phyloP scores from a whole-genome alignment of 2,797 vertebrate genomes.

The Fundulus diaphanus region DNA sequence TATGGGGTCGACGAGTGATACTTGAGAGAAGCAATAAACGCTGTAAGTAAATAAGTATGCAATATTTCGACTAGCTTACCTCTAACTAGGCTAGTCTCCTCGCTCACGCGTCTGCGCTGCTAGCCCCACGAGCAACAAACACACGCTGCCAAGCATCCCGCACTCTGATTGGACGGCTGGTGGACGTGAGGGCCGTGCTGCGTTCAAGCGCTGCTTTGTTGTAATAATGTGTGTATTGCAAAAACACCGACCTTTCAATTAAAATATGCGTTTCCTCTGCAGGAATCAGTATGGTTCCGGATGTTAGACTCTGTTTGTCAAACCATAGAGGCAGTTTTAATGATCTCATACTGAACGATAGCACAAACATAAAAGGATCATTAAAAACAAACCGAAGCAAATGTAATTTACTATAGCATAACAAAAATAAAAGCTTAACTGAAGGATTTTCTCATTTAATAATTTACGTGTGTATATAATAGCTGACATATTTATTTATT shows the following conservation, averaged over 20 bases:
- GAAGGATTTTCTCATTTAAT: too few relatives aligned
- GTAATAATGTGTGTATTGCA: background rate
- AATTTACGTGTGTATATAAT: too few relatives aligned
- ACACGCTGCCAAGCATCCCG: slow-evolving; percentile 39
- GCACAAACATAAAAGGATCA: background rate
- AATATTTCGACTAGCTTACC: slow-evolving; percentile 49
- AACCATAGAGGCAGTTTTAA: too few relatives aligned
- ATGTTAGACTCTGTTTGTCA: too few relatives aligned
- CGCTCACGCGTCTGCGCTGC: slow-evolving; percentile 62
- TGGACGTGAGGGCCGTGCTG: slow-evolving; percentile 23
- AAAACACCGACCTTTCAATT: background rate
- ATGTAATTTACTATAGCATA: too few relatives aligned
- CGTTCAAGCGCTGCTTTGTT: slow-evolving; percentile 31
- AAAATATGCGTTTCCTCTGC: background rate
- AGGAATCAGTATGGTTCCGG: background rate
- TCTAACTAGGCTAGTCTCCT: slow-evolving; percentile 54
- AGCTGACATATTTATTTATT: too few relatives aligned
- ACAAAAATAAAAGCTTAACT: too few relatives aligned
- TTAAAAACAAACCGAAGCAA: background rate
- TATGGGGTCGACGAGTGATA: rapidly evolving
- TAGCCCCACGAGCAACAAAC: slow-evolving; percentile 45
- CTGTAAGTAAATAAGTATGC: background rate
- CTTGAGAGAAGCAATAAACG: background rate
- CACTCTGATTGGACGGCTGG: slow-evolving; percentile 51
- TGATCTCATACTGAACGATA: too few relatives aligned